Evolutionary conservation across 2,888 invertebrate genomes (phyloP).

Genomic region (Caenorhabditis macrosperma): DNA sequence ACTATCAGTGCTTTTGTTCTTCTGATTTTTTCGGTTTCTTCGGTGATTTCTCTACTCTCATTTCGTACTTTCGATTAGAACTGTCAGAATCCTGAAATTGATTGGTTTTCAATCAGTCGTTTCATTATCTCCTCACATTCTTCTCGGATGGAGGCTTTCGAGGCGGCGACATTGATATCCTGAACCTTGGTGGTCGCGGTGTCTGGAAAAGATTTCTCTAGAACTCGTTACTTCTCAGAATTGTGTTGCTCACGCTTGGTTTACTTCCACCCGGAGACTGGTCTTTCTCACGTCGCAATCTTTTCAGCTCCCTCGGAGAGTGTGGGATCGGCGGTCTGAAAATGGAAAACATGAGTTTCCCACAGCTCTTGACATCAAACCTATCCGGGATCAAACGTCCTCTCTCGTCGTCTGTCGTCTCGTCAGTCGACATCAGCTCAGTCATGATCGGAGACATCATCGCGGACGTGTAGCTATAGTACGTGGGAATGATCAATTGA

Average conservation of each 20-base stretch:
- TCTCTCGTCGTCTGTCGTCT: slow-evolving; percentile 67
- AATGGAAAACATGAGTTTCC: not conserved
- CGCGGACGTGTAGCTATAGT: slow-evolving; percentile 75
- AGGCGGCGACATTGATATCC: slow-evolving; percentile 77
- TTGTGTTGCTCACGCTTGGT: slow-evolving; percentile 47
- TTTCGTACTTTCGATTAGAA: slow-evolving; percentile 62
- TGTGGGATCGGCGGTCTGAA: slow-evolving; percentile 60
- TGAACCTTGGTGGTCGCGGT: slow-evolving; percentile 71
- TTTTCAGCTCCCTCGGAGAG: slow-evolving; percentile 49
- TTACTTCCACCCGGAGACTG: slow-evolving; percentile 44
- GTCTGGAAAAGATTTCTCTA: slow-evolving; percentile 57
- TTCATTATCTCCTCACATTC: slow-evolving; percentile 29
- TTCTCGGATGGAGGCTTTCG: slow-evolving; percentile 60
- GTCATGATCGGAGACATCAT: slow-evolving; percentile 78
- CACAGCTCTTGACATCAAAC: slow-evolving; percentile 32
- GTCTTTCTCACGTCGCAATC: slow-evolving; percentile 48
- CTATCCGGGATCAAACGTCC: slow-evolving; percentile 62
- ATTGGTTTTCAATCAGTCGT: not conserved
- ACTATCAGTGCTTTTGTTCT: not conserved
- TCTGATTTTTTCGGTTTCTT: slow-evolving; percentile 54
- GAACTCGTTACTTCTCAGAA: not conserved
- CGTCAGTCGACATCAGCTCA: slow-evolving; percentile 67
- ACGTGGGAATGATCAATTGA: slow-evolving; percentile 8
- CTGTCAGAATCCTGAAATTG: slow-evolving; percentile 58
- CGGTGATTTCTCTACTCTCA: slow-evolving; percentile 63